These are phyloP conservation scores for Phyllotis vaccarum DNA, from an alignment of 2,797 vertebrate genomes.

Conservation along the genomic window DNA sequence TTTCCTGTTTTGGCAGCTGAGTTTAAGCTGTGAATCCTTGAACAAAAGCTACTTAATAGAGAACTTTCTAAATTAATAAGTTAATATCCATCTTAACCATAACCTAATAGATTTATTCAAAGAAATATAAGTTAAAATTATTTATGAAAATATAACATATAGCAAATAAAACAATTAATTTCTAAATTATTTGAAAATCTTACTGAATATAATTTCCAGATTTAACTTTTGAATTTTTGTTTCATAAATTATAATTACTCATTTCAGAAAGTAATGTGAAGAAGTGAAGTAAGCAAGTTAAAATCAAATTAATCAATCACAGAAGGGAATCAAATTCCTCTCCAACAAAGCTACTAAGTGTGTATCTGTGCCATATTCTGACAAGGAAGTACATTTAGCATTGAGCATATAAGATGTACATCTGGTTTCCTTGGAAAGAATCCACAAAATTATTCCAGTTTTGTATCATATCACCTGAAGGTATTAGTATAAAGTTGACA, in stretches of 20 bases:
- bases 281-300: not conserved
- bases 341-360: not conserved
- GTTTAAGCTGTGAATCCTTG: not conserved
- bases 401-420: not conserved
- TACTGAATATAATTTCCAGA: not conserved
- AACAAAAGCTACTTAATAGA: not conserved
- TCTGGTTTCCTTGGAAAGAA: not conserved
- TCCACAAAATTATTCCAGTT: conserved; percentile 5
- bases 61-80: fast-evolving
- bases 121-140: not conserved
- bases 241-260: not conserved
- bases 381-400: conserved; percentile 28
- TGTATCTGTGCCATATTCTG: not conserved
- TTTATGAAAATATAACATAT: not conserved
- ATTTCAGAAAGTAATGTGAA: not conserved
- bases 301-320: not conserved
- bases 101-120: not conserved
- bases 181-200: not conserved
- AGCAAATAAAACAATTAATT: not conserved
- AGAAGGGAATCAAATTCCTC: not conserved
- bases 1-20: not conserved
- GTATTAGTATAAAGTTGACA: conserved; percentile 62
- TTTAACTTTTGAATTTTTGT: not conserved
- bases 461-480: conserved; percentile 24
- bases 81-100: fast-evolving